Conservation (phyloP, 1,140 invertebrate genomes). For the Globodera rostochiensis region DNA sequence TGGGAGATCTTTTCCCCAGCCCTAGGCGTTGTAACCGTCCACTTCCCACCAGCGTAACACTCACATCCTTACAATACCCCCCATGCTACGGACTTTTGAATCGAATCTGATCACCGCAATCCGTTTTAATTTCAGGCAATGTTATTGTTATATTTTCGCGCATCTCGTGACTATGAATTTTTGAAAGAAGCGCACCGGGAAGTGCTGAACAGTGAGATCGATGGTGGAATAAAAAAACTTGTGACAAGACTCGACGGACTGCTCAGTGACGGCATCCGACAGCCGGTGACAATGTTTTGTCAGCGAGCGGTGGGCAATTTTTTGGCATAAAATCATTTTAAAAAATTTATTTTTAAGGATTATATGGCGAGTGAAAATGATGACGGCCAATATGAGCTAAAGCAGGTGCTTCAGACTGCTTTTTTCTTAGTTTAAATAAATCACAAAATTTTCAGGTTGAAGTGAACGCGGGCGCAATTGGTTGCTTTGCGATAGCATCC, state of each 20-base stretch:
- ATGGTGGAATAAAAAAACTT: too few relatives aligned
- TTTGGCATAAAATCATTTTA: too few relatives aligned
- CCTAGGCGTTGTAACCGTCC: too few relatives aligned
- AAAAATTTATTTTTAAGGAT: not conserved
- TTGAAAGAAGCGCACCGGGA: not conserved
- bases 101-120: too few relatives aligned
- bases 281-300: not conserved
- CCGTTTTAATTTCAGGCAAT: not conserved
- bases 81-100: too few relatives aligned
- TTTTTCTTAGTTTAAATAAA: too few relatives aligned
- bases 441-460: too few relatives aligned
- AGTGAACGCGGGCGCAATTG: too few relatives aligned
- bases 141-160: not conserved
- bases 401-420: not conserved
- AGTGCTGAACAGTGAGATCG: not conserved
- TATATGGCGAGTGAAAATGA: not conserved
- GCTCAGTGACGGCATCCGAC: not conserved
- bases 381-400: not conserved
- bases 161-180: not conserved
- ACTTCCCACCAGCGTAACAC: too few relatives aligned
- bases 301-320: not conserved
- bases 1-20: too few relatives aligned
- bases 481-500: too few relatives aligned
- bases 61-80: too few relatives aligned
- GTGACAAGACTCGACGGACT: not conserved